Evolutionary conservation across 23 tunicate genomes (phyloP).

Genomic region (Ciona savignyi): DNA sequence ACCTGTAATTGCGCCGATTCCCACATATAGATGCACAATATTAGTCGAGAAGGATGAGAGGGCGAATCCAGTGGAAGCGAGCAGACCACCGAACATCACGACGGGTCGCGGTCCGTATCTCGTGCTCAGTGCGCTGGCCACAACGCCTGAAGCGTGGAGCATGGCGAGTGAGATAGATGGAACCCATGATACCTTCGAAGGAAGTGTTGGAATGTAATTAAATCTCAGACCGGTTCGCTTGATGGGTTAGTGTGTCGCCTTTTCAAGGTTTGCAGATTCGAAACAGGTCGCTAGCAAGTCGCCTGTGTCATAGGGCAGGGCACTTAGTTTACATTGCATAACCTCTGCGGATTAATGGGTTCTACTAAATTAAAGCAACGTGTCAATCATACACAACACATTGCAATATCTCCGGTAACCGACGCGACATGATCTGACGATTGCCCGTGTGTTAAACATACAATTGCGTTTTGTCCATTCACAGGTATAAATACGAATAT

Average conservation of each 20-base stretch:
- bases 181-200: slow-evolving; percentile 31
- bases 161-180: slow-evolving; percentile 21
- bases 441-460: not conserved
- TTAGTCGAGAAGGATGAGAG: slow-evolving; percentile 11
- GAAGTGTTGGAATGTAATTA: too few species aligned
- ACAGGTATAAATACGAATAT: not conserved
- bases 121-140: slow-evolving; percentile 12
- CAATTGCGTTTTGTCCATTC: not conserved
- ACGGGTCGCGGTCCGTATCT: slow-evolving; percentile 13
- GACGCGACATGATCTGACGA: too few species aligned
- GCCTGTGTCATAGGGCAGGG: too few species aligned
- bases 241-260: too few species aligned
- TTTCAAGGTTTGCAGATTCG: too few species aligned
- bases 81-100: slow-evolving; percentile 28
- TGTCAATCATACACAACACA: too few species aligned
- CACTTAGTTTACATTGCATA: too few species aligned
- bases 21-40: slow-evolving; percentile 15
- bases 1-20: slow-evolving; percentile 35
- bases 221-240: too few species aligned
- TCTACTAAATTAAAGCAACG: too few species aligned
- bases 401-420: too few species aligned
- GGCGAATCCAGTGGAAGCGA: slow-evolving; percentile 18
- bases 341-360: too few species aligned
- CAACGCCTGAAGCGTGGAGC: slow-evolving; percentile 19
- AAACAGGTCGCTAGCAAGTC: too few species aligned